phyloP scores from a whole-genome alignment of 2,113 vertebrate species.

The Pelmatolapia mariae region DNA sequence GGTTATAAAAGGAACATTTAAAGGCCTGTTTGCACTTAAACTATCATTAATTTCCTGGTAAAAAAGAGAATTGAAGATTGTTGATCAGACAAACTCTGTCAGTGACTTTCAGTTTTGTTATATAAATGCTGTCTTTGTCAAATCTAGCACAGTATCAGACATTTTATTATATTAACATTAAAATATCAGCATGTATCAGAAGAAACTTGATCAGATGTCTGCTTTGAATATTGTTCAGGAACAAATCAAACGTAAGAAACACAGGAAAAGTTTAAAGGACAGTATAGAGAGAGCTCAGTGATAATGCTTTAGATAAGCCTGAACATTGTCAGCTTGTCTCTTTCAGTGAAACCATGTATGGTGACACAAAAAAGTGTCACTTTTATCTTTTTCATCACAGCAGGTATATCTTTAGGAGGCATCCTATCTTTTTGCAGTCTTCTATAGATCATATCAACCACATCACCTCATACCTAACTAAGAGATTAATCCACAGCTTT shows the following conservation, averaged over 20 bases:
- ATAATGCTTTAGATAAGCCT: neutral
- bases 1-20: neutral
- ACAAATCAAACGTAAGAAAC: neutral
- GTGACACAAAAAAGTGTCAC: neutral
- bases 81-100: neutral
- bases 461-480: neutral
- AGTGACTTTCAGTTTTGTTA: neutral
- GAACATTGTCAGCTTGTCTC: slow-evolving; percentile 23
- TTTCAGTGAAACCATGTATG: neutral
- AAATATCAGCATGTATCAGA: neutral
- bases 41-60: neutral
- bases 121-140: neutral
- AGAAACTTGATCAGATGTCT: neutral
- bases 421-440: neutral
- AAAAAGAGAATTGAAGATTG: neutral
- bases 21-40: neutral
- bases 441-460: slow-evolving; percentile 15
- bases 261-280: neutral
- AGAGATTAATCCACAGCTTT: neutral
- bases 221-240: neutral
- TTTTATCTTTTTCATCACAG: slow-evolving; percentile 10
- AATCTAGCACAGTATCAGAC: neutral
- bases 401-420: neutral
- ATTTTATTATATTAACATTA: neutral
- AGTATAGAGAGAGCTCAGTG: neutral